phyloP scores from a whole-genome alignment of 2,888 invertebrate species.

The Synanthedon vespiformis region DNA sequence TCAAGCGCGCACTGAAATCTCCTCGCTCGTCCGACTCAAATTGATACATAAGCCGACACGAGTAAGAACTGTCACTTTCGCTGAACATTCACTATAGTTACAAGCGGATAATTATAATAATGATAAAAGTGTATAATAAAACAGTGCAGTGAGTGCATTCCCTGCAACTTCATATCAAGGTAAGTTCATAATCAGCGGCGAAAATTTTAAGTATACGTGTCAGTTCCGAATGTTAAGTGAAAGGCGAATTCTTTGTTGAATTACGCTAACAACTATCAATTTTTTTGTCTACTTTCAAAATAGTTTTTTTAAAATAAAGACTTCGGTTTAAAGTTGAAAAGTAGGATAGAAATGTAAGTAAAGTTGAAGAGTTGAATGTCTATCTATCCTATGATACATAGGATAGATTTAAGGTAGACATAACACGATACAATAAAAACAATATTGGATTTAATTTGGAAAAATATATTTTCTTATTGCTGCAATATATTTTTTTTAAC shows the following conservation, averaged over 20 bases:
- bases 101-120: slow-evolving; percentile 24
- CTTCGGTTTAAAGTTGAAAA: no score
- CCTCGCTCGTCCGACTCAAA: not conserved
- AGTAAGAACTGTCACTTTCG: slow-evolving; percentile 48
- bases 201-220: slow-evolving; percentile 57
- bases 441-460: no score
- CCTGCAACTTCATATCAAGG: slow-evolving; percentile 23
- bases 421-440: no score
- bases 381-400: no score
- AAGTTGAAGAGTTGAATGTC: no score
- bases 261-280: slow-evolving; percentile 23
- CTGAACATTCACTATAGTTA: slow-evolving; percentile 15
- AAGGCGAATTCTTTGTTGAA: slow-evolving; percentile 63
- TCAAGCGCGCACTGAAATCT: slow-evolving; percentile 21
- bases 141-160: slow-evolving; percentile 20
- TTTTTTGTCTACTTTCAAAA: not conserved
- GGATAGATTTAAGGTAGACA: no score
- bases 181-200: slow-evolving; percentile 35
- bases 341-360: no score
- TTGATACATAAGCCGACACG: slow-evolving; percentile 19
- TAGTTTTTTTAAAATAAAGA: not conserved
- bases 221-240: slow-evolving; percentile 61
- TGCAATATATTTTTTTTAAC: no score
- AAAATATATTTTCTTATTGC: no score
- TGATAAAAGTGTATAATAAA: slow-evolving; percentile 39